Conservation (phyloP, 2,113 vertebrate species). For the Rhinoderma darwinii region DNA sequence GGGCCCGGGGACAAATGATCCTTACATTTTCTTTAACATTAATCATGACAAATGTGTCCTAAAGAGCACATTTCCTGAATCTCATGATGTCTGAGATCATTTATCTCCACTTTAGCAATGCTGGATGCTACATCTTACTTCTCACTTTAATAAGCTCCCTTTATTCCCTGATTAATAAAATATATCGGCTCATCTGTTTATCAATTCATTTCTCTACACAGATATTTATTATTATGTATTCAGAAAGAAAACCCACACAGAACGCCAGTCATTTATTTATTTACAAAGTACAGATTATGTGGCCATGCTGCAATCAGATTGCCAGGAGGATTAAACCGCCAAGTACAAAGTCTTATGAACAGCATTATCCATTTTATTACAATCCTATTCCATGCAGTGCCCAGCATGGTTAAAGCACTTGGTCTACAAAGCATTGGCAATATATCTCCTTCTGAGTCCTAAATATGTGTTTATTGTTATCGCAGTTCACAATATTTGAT, state of each 20-base stretch:
- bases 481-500: background rate
- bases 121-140: background rate
- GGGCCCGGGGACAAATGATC: background rate
- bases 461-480: background rate
- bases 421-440: background rate
- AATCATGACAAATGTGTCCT: conserved; percentile 35
- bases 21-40: conserved; percentile 9
- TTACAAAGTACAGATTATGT: conserved; percentile 51
- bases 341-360: conserved; percentile 51
- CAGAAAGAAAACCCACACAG: background rate
- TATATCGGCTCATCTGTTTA: conserved; percentile 43
- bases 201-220: conserved; percentile 25
- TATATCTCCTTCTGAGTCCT: background rate
- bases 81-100: background rate
- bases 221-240: background rate
- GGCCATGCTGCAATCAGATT: conserved; percentile 49
- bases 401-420: conserved; percentile 22
- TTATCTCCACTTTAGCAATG: background rate
- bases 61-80: background rate
- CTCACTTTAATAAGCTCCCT: background rate
- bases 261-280: conserved; percentile 31
- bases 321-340: conserved; percentile 48
- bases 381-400: conserved; percentile 46
- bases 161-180: conserved; percentile 44
- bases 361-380: conserved; percentile 52